Evolutionary conservation across 2,888 invertebrate genomes (phyloP).

Genomic region (Cantharis rustica): DNA sequence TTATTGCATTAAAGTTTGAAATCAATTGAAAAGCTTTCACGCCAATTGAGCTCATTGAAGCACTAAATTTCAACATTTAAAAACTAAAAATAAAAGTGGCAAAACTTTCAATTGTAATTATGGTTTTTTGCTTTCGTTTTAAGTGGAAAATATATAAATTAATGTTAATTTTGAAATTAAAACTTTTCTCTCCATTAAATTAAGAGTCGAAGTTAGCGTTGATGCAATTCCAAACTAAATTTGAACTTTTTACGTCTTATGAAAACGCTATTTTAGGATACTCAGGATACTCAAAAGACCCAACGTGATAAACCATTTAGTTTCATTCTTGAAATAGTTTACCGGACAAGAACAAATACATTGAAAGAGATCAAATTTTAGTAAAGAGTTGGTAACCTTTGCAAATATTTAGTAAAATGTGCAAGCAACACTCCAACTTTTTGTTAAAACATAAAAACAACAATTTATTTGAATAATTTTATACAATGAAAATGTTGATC

Average conservation of each 20-base stretch:
- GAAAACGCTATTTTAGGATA: background rate
- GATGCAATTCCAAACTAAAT: background rate
- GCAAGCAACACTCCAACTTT: background rate
- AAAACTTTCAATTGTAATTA: background rate
- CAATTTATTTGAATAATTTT: background rate
- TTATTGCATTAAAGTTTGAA: background rate
- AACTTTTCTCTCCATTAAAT: background rate
- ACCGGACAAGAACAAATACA: background rate
- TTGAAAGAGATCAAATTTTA: background rate
- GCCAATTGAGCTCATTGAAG: background rate
- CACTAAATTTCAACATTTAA: background rate
- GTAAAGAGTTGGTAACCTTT: background rate
- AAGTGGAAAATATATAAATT: background rate
- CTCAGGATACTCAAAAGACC: background rate
- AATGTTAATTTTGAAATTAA: background rate
- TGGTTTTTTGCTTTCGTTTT: background rate
- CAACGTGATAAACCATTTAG: background rate
- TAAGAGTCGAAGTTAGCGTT: background rate
- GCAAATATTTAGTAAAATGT: background rate
- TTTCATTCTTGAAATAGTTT: background rate
- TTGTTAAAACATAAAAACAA: background rate
- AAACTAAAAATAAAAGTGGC: background rate
- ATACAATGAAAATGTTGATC: background rate
- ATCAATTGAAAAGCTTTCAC: conserved; percentile 2
- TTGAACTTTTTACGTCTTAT: background rate